Evolutionary conservation across 2,888 invertebrate species (phyloP), one percentile per base, ranked within the genome.

Genomic region (Polydrusus tereticollis): DNA sequence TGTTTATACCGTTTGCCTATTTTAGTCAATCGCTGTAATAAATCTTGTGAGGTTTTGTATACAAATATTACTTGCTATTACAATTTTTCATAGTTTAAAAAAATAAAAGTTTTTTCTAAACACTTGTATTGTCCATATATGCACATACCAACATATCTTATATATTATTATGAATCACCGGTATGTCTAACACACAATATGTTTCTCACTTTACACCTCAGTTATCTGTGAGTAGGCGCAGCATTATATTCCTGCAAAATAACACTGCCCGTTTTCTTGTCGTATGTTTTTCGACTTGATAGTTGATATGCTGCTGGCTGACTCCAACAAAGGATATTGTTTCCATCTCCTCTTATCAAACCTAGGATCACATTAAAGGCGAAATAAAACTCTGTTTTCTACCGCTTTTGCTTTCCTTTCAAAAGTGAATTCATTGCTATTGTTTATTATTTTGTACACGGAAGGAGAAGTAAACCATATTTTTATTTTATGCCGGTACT

Each of bases 301-400:
- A 55, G 29, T 55, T 63, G 36, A 21, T 63, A 43, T 50, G 50
- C 29, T 63, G 26, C 14, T 47, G 29, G n/a, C 26, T 50, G 47
- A 47, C 63, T 29, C 29, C 18, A 63, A 63, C 63, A 63, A 63
- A 63, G 50, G 63, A 63, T 63, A 63, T 50, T 50, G 63, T 63
- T 63, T 63, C 52, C 29, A 18, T 29, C 52, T 55, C 29, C 52
- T 55, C 16, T 18, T 55, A 55, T 55, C 52, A 55, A 33, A 55
- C 29, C 29, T 55, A 55, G 52, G 52, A 55, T 55, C 52, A 18
- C 29, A 29, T 29, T 55, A 29, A 55, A 26, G 29, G 29, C 1
- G 10, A 55, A 55, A 55, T 29, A 55, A 50, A 55, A 55, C 29
- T 29, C 18, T 52, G 10, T 52, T 23, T 52, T 52, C 29, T 14